These are phyloP conservation scores for mouse (Mus musculus) DNA, from an alignment of 2,113 vertebrate species.

Conservation along the genomic window GRCm39 chr7:112102001-112102500, in stretches of 20 bases:
- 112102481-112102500: neutral
- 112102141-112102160: constrained; percentile 73
- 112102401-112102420: constrained; percentile 81
- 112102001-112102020: constrained; percentile 50
- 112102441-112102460: constrained; percentile 67
- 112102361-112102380: constrained; percentile 86
- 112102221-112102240: constrained; percentile 92
- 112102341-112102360: constrained; percentile 86
- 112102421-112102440: constrained; percentile 82
- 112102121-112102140: neutral
- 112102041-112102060: neutral
- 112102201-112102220: constrained; percentile 91
- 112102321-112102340: constrained; percentile 88
- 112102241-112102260: constrained; percentile 90
- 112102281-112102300: constrained; percentile 93
- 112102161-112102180: constrained; percentile 91
- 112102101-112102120: constrained; percentile 1
- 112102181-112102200: constrained; percentile 85
- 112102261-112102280: constrained; percentile 92
- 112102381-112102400: constrained; percentile 89
- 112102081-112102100: constrained; percentile 21
- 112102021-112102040: constrained; percentile 40
- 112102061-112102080: constrained; percentile 13
- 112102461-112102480: neutral
- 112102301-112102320: constrained; percentile 91